Base-by-base conservation (phyloP, 1,140 invertebrate species). In the Pseudoatta argentina region DNA sequence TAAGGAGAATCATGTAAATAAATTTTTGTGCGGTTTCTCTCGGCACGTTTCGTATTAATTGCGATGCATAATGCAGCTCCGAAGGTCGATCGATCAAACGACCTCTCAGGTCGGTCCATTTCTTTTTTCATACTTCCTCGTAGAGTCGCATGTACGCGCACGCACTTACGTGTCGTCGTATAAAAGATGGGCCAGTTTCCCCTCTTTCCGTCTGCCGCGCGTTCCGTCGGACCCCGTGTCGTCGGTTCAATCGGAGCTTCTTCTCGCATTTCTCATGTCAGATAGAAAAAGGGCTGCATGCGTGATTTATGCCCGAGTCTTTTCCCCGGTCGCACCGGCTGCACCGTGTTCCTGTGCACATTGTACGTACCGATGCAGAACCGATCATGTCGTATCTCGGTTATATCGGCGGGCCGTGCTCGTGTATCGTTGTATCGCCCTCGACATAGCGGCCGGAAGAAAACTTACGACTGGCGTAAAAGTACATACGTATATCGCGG, bases 161-260 rank as follows among this genome's bases (percentile, higher is more conserved):
- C 83, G 83, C 78, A 83, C 72, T 78, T 63, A 61, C 75, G 77
- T 88, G 77, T 87, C 90, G 76, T 86, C 81, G 86, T 89, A 89
- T 92, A 91, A 92, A 89, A 86, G 87, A 92, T 89, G 91, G 86
- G 81, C 90, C 88, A 88, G 88, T 90, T 87, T 72, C 76, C 85
- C 64, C 64, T 30, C 10, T 55, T 79, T 55, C 44, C 30, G 63
- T 55, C 64, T 12, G n/a, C 12, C 64, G 57, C 18, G 63, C 34
- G 0, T 30, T 21, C 18, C 53, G 48, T 55, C 86, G 18, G 72
- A 64, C 57, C 75, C 53, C 67, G 53, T 27, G 72, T 21, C 48
- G 51, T 39, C 55, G 30, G 73, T 39, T 21, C 87, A 71, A 24
- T 76, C 14, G n/a, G 55, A 44, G 76, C 81, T 78, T 89, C 83